Evolutionary conservation across 2,888 invertebrate genomes (phyloP).

Genomic region (Ligdia adustata): DNA sequence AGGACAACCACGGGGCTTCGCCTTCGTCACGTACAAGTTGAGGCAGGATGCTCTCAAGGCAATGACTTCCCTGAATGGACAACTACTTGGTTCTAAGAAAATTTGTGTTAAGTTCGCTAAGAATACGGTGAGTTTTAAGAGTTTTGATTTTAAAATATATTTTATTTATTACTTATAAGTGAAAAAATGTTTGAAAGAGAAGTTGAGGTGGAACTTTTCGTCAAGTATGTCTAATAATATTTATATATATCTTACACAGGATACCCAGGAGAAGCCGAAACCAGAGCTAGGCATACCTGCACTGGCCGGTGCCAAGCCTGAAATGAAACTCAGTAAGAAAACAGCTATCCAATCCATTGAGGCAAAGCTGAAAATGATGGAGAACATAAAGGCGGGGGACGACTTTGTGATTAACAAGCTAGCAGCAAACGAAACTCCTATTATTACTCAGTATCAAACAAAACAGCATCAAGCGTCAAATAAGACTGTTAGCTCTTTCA

Average conservation of each 20-base stretch:
- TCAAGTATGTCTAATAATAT: no score
- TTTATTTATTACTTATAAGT: no score
- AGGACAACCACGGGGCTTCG: constrained; percentile 96
- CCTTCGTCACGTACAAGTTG: constrained; percentile 93
- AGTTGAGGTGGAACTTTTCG: no score
- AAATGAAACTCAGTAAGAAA: constrained; percentile 88
- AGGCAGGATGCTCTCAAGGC: constrained; percentile 88
- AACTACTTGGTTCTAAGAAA: constrained; percentile 88
- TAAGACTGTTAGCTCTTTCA: constrained; percentile 65
- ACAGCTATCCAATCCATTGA: constrained; percentile 95
- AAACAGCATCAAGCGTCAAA: constrained; percentile 71
- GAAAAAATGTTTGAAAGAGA: no score
- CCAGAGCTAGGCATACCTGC: constrained; percentile 91
- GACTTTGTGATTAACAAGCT: constrained; percentile 90
- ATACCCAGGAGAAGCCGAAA: constrained; percentile 90
- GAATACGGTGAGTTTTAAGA: constrained; percentile 77
- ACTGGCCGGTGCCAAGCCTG: constrained; percentile 86
- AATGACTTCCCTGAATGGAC: constrained; percentile 89
- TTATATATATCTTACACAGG: constrained; percentile 82
- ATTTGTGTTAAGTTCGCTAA: constrained; percentile 93
- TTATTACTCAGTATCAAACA: constrained; percentile 88
- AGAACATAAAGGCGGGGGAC: constrained; percentile 86
- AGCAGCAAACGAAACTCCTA: constrained; percentile 85
- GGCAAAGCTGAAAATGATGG: constrained; percentile 92
- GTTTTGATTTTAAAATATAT: no score